These are phyloP conservation scores for Bimastos eiseni DNA, from an alignment of 2,888 invertebrate species.

Conservation along the genomic window DNA sequence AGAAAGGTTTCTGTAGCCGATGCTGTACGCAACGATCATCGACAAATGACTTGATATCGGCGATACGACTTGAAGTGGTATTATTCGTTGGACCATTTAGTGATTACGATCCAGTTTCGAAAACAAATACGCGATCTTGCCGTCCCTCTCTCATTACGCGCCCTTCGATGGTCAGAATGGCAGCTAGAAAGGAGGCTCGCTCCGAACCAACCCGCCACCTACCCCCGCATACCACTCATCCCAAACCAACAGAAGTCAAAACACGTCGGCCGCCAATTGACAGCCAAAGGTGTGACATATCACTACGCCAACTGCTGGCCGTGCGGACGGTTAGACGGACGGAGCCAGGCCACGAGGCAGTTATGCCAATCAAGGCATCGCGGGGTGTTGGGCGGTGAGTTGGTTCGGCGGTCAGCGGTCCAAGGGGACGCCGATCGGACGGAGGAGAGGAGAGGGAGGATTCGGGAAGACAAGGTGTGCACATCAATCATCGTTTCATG, in stretches of 20 bases:
- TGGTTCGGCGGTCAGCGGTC: background rate
- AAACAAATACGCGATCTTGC: background rate
- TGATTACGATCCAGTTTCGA: background rate
- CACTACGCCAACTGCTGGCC: background rate
- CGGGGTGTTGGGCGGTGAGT: background rate
- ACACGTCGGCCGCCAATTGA: slow-evolving; percentile 13
- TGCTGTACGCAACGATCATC: background rate
- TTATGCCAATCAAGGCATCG: background rate
- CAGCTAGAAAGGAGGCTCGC: background rate
- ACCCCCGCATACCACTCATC: background rate
- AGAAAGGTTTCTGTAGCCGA: too few relatives aligned
- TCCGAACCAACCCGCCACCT: background rate
- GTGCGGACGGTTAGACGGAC: background rate
- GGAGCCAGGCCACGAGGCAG: background rate
- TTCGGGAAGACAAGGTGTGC: background rate
- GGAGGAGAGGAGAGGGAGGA: background rate
- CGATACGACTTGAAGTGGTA: background rate
- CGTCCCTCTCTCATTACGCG: background rate
- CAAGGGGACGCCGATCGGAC: background rate
- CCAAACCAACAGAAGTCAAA: background rate
- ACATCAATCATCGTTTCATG: background rate
- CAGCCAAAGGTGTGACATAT: slow-evolving; percentile 7
- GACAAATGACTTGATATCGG: background rate
- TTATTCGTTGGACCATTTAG: background rate
- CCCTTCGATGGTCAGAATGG: background rate